Evolutionary conservation across 2,888 invertebrate genomes (phyloP).

Genomic region (Archips crataeganus): DNA sequence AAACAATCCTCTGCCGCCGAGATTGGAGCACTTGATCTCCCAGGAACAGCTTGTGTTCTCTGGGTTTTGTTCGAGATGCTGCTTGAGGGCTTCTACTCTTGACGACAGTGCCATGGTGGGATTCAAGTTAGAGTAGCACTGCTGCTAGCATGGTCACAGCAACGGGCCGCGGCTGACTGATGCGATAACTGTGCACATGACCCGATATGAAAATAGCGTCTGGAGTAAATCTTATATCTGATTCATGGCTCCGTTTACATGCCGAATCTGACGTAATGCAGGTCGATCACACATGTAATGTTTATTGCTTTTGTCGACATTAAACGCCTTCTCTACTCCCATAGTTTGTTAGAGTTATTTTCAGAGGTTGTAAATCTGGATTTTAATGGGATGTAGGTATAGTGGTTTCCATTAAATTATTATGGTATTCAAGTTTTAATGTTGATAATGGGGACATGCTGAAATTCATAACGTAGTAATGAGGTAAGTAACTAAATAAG

Average conservation of each 20-base stretch:
- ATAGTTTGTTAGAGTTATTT: background rate
- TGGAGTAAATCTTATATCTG: constrained; percentile 70
- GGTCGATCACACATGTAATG: constrained; percentile 56
- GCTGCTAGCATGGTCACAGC: constrained; percentile 51
- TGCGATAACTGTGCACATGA: constrained; percentile 65
- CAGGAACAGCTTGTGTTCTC: constrained; percentile 66
- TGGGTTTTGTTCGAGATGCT: constrained; percentile 47
- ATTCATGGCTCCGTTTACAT: constrained; percentile 66
- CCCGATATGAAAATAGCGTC: constrained; percentile 79
- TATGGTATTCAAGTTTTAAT: too few relatives aligned
- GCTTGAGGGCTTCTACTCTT: constrained; percentile 42
- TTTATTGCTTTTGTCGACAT: constrained; percentile 55
- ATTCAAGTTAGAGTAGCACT: constrained; percentile 46
- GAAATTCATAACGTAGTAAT: too few relatives aligned
- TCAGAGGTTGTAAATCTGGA: background rate
- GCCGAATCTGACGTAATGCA: constrained; percentile 70
- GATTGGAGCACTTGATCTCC: constrained; percentile 84
- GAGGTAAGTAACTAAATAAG: too few relatives aligned
- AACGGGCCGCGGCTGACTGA: constrained; percentile 66
- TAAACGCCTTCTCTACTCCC: constrained; percentile 13
- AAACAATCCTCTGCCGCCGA: constrained; percentile 90
- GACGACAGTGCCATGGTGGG: constrained; percentile 52
- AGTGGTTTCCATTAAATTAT: background rate
- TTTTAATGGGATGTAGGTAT: background rate
- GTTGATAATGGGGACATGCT: too few relatives aligned